These are phyloP conservation scores for Hippopotamus amphibius DNA, from an alignment of 2,113 vertebrate species.

Conservation along the genomic window DNA sequence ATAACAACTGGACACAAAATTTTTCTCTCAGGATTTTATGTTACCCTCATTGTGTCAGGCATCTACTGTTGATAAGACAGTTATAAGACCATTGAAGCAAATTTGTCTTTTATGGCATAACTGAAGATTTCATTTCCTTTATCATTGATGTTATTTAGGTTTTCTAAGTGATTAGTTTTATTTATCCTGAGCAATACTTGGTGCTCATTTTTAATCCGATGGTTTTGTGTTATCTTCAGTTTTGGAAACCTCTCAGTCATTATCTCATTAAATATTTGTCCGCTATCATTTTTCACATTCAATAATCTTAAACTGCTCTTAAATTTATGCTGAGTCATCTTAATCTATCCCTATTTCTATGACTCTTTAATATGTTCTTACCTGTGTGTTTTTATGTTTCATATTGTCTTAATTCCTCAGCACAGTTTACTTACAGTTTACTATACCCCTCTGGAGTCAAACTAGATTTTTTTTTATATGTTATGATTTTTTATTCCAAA, in stretches of 20 bases:
- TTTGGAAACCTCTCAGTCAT: neutral
- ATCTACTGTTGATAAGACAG: neutral
- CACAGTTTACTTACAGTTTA: neutral
- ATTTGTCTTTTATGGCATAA: neutral
- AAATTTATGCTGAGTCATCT: neutral
- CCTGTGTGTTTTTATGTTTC: neutral
- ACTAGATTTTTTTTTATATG: neutral
- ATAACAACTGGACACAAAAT: neutral
- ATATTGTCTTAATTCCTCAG: neutral
- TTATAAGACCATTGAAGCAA: neutral
- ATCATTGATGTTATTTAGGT: neutral
- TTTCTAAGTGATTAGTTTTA: neutral
- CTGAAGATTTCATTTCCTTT: neutral
- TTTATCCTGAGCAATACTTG: neutral
- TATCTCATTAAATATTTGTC: neutral
- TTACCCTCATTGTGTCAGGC: neutral
- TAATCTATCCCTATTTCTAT: neutral
- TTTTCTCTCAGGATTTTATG: neutral
- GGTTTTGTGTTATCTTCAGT: neutral
- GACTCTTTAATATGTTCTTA: neutral
- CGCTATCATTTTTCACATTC: neutral
- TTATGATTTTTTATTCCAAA: neutral
- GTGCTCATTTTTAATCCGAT: neutral
- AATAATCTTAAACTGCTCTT: neutral
- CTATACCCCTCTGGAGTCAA: neutral